These are phyloP conservation scores for Heliconius himera DNA, from an alignment of 1,140 invertebrate genomes.

Conservation along the genomic window DNA sequence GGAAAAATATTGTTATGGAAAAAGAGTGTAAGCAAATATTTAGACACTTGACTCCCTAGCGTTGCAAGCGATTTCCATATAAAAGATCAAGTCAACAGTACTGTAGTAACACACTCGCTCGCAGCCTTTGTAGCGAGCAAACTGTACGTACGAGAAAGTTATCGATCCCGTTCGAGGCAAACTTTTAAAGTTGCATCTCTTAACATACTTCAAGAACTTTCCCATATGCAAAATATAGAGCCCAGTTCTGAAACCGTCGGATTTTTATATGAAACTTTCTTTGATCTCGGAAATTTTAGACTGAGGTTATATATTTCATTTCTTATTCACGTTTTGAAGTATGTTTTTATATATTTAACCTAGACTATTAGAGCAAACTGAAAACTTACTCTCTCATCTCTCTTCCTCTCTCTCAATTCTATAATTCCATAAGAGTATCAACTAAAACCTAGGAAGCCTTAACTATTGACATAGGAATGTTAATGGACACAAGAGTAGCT, in stretches of 20 bases:
- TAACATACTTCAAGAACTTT: constrained; percentile 51
- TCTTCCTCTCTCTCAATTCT: neutral
- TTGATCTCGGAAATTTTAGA: constrained; percentile 13
- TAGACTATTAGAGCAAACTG: neutral
- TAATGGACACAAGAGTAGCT: constrained; percentile 4
- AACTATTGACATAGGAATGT: constrained; percentile 1
- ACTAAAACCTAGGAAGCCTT: neutral
- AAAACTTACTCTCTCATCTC: too few relatives aligned
- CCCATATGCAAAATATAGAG: constrained; percentile 21
- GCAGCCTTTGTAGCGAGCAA: constrained; percentile 40
- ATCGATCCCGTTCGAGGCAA: constrained; percentile 46
- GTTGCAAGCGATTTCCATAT: constrained; percentile 38
- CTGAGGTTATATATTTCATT: neutral
- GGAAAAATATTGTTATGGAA: constrained; percentile 12
- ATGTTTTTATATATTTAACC: neutral
- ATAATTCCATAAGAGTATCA: neutral
- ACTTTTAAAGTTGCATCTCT: constrained; percentile 51
- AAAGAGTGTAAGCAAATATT: constrained; percentile 30
- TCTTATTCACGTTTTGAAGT: neutral
- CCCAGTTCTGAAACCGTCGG: constrained; percentile 19
- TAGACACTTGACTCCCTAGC: constrained; percentile 21
- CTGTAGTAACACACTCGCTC: constrained; percentile 32
- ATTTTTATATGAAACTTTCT: constrained; percentile 31
- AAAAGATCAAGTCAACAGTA: constrained; percentile 46
- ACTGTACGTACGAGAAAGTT: constrained; percentile 42